Evolutionary conservation across 2,113 vertebrate genomes (phyloP), one percentile per base, ranked within the genome.

Genomic region (Ursus arctos): DNA sequence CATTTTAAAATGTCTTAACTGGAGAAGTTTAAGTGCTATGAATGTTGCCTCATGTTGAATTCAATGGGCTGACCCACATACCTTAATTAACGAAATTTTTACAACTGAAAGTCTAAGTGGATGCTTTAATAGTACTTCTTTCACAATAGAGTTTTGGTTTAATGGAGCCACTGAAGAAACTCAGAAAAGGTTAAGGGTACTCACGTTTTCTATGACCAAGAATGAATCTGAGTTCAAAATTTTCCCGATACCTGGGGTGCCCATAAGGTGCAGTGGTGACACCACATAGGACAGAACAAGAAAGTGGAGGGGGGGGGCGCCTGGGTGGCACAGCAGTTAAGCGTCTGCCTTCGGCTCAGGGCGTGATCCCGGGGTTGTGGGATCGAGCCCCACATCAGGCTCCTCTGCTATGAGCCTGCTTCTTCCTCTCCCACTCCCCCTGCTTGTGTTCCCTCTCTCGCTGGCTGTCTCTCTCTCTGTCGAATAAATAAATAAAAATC

Each of bases 201-300:
- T 95, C 36, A 0, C 7, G 81, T 88, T 96, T 96, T 95, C 77
- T 98, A 82, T 53, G 96, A 91, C 51, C 97, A 79, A 91, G 74
- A 98, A 98, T 95, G 84, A 95, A 97, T 96, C 90, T 97, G 89
- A 98, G 87, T 85, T 98, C 91, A 84, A 94, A 83, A 76, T 87
- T 93, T 97, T 96, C 95, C 97, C 98, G 81, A 97, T 97, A 98
- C 97, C 97, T 98, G 94, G 96, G 97, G 97, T 96, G 94, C 77
- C 93, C 87, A 28, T 90, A 95, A 98, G 97, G 94, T 94, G 13
- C 71, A 95, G 31, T 63, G 67, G 67, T 86, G 87, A 97, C 43
- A 93, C 76, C 84, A 65, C n/a, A 97, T 89, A 97, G 81, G 43
- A 43, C 43, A 43, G 43, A 43, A 43, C 43, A 43, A 43, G 43